Percentiles rank a stretch among this genome's conserved stretches.
Evolutionary conservation across 1,140 invertebrate genomes (phyloP).

Genomic region (Triops cancriformis): DNA sequence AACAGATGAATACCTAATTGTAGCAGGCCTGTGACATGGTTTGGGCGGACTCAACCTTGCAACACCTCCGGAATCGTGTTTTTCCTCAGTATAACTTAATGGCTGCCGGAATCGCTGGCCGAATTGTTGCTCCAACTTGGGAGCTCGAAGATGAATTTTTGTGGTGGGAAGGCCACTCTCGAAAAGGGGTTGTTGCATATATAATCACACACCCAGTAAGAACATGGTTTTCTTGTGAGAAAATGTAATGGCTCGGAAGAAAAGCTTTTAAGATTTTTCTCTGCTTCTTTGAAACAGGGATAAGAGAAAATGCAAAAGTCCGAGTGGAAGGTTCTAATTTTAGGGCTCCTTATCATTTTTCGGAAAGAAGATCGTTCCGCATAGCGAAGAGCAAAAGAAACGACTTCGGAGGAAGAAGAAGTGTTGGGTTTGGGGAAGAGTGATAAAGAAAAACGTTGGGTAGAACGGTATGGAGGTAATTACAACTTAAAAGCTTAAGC

Average conservation of each 20-base stretch:
- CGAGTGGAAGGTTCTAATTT: no score
- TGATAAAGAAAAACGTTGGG: neutral
- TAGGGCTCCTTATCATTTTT: no score
- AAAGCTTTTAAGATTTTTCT: neutral
- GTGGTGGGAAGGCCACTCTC: neutral
- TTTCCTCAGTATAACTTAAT: no score
- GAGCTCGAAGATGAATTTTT: neutral
- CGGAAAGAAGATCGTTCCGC: no score
- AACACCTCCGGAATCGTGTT: no score
- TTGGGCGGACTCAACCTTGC: neutral
- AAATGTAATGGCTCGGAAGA: neutral
- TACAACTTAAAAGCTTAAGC: slow-evolving; percentile 7
- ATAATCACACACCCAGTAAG: neutral
- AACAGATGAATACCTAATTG: no score
- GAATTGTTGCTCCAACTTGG: neutral
- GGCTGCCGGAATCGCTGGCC: no score
- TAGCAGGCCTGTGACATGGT: neutral
- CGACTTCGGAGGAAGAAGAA: no score
- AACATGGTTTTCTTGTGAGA: neutral
- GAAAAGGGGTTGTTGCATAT: neutral
- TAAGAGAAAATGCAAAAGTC: no score
- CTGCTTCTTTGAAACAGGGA: neutral
- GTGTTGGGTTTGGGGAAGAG: no score
- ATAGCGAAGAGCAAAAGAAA: no score
- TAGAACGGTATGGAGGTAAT: neutral